phyloP scores from a whole-genome alignment of 2,888 invertebrate species.

The Lepas anatifera region DNA sequence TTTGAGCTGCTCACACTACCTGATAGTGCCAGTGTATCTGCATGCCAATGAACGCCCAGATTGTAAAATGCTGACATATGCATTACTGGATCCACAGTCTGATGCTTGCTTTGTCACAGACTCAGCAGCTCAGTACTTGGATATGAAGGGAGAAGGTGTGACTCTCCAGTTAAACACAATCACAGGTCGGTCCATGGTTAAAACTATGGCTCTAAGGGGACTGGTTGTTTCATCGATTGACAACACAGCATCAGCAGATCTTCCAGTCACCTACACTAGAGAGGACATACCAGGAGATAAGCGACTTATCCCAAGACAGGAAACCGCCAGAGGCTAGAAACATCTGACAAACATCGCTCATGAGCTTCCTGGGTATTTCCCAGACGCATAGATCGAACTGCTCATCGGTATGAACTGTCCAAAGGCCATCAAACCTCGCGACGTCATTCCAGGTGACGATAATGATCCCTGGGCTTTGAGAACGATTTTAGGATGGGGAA shows the following conservation, averaged over 20 bases:
- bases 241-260: neutral
- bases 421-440: slow-evolving; percentile 3
- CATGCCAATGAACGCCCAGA: neutral
- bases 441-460: neutral
- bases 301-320: slow-evolving; percentile 3
- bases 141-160: neutral
- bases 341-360: slow-evolving; percentile 12
- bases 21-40: slow-evolving; percentile 15
- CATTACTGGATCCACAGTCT: too few species aligned
- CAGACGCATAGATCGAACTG: slow-evolving; percentile 6
- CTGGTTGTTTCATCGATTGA: neutral
- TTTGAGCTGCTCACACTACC: neutral
- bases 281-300: neutral
- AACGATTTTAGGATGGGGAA: slow-evolving; percentile 7
- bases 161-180: slow-evolving; percentile 48
- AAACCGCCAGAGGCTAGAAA: slow-evolving; percentile 2
- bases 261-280: neutral
- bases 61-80: neutral
- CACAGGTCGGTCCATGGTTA: neutral
- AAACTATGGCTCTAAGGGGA: neutral
- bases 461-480: neutral
- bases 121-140: neutral
- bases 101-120: slow-evolving; percentile 14
- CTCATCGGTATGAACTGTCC: slow-evolving; percentile 9
- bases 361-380: neutral